Evolutionary conservation across 2,113 vertebrate genomes (phyloP).

Genomic region (Callospermophilus lateralis): DNA sequence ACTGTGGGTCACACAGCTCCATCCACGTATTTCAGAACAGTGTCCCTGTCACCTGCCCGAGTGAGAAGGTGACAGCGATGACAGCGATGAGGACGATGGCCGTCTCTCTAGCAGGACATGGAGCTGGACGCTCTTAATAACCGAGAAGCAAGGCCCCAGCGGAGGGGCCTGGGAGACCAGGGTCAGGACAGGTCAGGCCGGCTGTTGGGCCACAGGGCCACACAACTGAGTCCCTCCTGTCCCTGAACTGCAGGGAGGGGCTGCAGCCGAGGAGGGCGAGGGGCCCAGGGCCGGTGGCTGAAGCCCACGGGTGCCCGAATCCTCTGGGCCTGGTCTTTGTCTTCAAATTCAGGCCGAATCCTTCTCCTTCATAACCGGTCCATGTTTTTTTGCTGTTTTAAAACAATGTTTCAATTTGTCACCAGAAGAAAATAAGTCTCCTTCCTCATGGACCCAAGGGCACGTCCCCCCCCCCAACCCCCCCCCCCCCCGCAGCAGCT

Average conservation of each 20-base stretch:
- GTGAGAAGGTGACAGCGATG: neutral
- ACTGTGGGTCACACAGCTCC: neutral
- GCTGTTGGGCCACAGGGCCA: accelerated
- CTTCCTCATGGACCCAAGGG: neutral
- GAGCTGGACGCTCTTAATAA: neutral
- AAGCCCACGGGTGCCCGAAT: no score
- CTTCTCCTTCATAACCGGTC: neutral
- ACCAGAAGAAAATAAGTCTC: neutral
- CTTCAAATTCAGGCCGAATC: neutral
- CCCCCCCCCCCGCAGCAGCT: no score
- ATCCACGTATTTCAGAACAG: neutral
- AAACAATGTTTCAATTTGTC: neutral
- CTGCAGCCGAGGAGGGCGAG: accelerated
- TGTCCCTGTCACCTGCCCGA: neutral
- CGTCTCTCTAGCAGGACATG: neutral
- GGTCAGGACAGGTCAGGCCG: no score
- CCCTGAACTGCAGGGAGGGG: neutral
- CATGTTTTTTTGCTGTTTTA: neutral
- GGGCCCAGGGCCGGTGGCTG: neutral
- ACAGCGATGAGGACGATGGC: no score
- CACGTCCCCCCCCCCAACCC: no score
- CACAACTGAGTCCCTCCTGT: neutral
- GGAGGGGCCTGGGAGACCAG: neutral
- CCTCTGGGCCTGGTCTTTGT: neutral
- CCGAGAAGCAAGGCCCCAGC: neutral